These are phyloP conservation scores for Mesembrinibis cayennensis DNA, from an alignment of 2,113 vertebrate genomes.

Conservation along the genomic window DNA sequence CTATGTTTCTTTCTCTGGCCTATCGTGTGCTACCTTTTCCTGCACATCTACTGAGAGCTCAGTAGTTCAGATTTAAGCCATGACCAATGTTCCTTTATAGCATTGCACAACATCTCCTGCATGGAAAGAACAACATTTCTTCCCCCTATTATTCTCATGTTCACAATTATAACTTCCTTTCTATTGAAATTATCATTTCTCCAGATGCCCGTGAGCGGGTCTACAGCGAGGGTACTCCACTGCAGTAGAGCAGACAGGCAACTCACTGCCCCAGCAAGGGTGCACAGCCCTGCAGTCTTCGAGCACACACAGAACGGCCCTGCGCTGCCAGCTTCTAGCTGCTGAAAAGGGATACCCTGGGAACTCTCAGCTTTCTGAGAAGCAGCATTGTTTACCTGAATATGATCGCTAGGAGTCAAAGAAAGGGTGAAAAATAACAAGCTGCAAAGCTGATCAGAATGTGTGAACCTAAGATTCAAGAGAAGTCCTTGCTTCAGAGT, in stretches of 20 bases:
- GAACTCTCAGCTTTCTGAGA: background rate
- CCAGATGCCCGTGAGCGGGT: background rate
- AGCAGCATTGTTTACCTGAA: conserved; percentile 44
- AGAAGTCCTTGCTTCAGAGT: background rate
- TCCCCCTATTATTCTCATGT: background rate
- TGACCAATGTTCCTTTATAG: background rate
- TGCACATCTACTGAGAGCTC: background rate
- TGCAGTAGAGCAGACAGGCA: background rate
- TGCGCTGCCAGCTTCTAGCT: background rate
- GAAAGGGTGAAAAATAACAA: conserved; percentile 39
- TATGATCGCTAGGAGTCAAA: background rate
- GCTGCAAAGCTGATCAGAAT: background rate
- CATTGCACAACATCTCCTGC: background rate
- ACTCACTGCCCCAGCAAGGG: background rate
- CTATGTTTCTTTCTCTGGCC: background rate
- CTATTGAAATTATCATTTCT: background rate
- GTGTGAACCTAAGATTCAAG: background rate
- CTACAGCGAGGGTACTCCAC: background rate
- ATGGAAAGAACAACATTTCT: background rate
- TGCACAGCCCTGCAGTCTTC: background rate
- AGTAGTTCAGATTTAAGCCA: background rate
- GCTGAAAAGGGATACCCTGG: conserved; percentile 15
- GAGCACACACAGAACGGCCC: background rate
- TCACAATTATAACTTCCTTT: background rate
- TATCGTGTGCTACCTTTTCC: background rate